phyloP scores from a whole-genome alignment of 92 coral and sea anemone genomes.

The Ricordea florida region DNA sequence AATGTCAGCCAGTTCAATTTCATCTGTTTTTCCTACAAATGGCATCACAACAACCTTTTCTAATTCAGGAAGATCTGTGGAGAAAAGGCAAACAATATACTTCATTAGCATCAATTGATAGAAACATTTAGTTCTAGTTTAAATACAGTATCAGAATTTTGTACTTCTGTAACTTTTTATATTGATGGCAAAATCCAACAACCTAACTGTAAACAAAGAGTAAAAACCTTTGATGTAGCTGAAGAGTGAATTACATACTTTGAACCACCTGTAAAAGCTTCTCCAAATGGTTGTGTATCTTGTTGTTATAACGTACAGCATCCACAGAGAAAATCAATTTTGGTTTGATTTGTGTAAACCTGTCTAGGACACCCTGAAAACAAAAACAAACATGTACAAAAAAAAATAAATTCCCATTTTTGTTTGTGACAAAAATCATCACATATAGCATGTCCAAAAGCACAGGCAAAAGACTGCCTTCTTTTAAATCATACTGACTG shows the following conservation, averaged over 20 bases:
- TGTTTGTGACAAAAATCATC: no score
- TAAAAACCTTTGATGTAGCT: neutral
- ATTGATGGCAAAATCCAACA: no score
- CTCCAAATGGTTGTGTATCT: constrained; percentile 81
- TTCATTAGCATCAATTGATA: no score
- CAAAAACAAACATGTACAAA: no score
- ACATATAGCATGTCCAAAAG: no score
- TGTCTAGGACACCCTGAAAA: constrained; percentile 90
- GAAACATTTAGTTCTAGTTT: no score
- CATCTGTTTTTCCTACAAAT: constrained; percentile 72
- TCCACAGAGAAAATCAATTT: constrained; percentile 92
- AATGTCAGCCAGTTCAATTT: constrained; percentile 66
- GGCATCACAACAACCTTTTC: constrained; percentile 88
- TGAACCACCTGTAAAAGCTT: constrained; percentile 83
- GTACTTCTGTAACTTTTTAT: no score
- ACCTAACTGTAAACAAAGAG: no score
- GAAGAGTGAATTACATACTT: constrained; percentile 40
- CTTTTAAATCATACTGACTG: no score
- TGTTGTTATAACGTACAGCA: constrained; percentile 91
- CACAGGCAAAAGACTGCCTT: neutral
- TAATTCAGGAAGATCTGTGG: constrained; percentile 83
- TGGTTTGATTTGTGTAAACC: constrained; percentile 92
- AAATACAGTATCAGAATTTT: no score
- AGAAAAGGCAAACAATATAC: no score
- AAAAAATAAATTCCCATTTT: no score